A percentile compares a stretch with the other conserved stretches of the same genome.
phyloP scores from a whole-genome alignment of 2,113 vertebrate species.

The Syrmaticus mikado region DNA sequence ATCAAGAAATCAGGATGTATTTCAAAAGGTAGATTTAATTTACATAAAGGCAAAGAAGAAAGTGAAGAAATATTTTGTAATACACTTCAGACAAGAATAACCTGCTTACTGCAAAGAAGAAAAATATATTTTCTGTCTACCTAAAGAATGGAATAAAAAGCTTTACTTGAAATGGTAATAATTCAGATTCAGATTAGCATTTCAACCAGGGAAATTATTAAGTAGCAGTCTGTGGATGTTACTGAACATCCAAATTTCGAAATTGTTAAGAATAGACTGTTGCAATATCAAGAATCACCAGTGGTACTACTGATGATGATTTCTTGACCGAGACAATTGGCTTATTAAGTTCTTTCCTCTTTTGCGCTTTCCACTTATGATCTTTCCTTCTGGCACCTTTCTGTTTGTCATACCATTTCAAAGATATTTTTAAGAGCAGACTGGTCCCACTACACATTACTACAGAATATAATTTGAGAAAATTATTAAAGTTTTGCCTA shows the following conservation, averaged over 20 bases:
- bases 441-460: background rate
- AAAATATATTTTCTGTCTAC: background rate
- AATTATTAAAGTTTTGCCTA: background rate
- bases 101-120: background rate
- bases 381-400: background rate
- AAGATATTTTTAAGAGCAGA: background rate
- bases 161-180: background rate
- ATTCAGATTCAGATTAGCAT: background rate
- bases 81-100: background rate
- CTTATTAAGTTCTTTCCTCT: background rate
- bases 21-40: background rate
- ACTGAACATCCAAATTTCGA: background rate
- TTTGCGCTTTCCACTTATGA: background rate
- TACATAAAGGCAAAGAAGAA: background rate
- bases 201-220: background rate
- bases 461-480: background rate
- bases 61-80: background rate
- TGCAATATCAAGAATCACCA: background rate
- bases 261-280: too few relatives aligned
- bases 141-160: background rate
- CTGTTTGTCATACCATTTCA: background rate
- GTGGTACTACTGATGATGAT: accelerated
- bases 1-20: background rate
- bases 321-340: background rate
- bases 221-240: background rate